Conservation (phyloP, 2,113 vertebrate species). For the Ceuthmochares aereus region DNA sequence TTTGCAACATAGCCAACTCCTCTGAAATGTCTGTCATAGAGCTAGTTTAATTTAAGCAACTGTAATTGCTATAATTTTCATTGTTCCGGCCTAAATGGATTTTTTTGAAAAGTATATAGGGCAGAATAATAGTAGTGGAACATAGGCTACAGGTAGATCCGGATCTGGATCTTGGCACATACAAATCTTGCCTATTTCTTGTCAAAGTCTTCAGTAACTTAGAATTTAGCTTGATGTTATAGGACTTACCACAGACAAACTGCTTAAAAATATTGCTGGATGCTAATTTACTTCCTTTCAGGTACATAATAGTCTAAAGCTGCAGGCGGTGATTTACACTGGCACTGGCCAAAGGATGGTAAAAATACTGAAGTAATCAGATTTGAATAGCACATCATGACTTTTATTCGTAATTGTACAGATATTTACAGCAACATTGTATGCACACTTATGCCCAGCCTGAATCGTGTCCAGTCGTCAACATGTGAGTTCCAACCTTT, state of each 20-base stretch:
- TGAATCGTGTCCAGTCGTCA: background rate
- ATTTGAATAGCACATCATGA: background rate
- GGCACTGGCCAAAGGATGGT: background rate
- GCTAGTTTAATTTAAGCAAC: constrained; percentile 24
- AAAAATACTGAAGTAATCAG: background rate
- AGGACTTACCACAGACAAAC: background rate
- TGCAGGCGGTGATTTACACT: background rate
- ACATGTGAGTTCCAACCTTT: background rate
- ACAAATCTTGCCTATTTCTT: background rate
- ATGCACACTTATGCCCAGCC: background rate
- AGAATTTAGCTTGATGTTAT: background rate
- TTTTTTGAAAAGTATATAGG: background rate
- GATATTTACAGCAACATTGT: background rate
- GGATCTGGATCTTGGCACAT: background rate
- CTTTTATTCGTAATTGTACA: background rate
- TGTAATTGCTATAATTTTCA: background rate
- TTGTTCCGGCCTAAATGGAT: accelerated
- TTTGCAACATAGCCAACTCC: background rate
- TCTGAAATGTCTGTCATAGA: constrained; percentile 9
- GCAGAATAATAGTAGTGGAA: background rate
- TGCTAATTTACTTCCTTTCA: background rate
- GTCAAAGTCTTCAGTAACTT: background rate
- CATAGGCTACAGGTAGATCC: background rate
- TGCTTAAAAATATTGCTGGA: background rate
- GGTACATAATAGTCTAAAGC: background rate